Conservation (phyloP, 92 coral and sea anemone genomes). For the Hydrozoanthus gracilis region DNA sequence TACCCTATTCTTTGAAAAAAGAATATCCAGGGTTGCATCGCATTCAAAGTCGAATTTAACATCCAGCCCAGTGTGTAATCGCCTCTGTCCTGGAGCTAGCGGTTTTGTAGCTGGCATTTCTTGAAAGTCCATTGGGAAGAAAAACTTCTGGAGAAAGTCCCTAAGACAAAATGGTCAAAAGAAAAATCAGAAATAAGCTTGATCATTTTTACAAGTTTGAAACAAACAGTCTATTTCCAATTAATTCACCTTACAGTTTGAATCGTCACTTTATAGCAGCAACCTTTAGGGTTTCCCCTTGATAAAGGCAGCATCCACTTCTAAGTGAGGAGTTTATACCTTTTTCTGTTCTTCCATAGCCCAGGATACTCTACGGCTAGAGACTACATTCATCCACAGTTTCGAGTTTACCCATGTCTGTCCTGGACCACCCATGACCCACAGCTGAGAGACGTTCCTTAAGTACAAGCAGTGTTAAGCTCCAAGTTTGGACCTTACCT, state of each 20-base stretch:
- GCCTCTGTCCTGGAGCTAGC: constrained; percentile 91
- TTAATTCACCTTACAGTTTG: not conserved
- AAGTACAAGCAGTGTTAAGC: no score
- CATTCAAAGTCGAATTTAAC: constrained; percentile 90
- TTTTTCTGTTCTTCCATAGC: no score
- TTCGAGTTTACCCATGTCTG: no score
- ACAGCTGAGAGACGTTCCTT: no score
- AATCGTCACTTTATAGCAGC: not conserved
- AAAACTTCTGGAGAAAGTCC: constrained; percentile 90
- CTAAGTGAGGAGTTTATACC: no score
- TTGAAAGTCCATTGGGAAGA: constrained; percentile 97
- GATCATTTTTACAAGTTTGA: not conserved
- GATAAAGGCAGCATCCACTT: no score
- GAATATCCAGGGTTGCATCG: constrained; percentile 88
- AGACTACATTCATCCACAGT: no score
- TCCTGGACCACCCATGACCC: no score
- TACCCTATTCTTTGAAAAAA: constrained; percentile 94
- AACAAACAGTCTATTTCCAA: no score
- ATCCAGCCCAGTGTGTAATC: constrained; percentile 96
- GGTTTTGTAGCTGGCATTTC: constrained; percentile 94
- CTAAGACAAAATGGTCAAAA: constrained; percentile 48
- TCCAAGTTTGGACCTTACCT: no score
- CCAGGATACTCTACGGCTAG: no score
- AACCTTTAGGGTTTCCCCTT: no score
- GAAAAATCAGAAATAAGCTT: not conserved